These are phyloP conservation scores for Proisotoma minuta DNA, from an alignment of 2,888 invertebrate genomes.

Conservation along the genomic window DNA sequence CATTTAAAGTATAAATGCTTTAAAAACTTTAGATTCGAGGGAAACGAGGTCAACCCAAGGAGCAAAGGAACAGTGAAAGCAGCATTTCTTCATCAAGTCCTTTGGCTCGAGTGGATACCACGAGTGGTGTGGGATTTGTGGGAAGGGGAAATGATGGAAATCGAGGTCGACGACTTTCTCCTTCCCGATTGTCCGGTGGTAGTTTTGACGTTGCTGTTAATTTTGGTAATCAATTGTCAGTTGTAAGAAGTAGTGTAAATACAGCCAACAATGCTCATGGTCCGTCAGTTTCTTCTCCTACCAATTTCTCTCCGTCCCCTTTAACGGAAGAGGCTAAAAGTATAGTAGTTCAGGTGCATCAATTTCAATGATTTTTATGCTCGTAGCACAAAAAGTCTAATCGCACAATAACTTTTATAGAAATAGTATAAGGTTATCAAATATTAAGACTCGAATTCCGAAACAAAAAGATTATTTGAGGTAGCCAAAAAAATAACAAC, in stretches of 20 bases:
- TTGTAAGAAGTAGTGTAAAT: conserved; percentile 33
- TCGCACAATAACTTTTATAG: no score
- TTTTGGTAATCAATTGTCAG: conserved; percentile 44
- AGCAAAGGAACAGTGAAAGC: conserved; percentile 38
- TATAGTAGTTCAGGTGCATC: conserved; percentile 45
- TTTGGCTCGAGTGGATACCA: conserved; percentile 36
- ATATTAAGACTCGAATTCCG: no score
- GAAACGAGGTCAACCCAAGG: conserved; percentile 17
- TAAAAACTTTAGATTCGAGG: conserved; percentile 18
- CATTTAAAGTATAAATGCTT: not conserved
- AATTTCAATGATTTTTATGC: conserved; percentile 38
- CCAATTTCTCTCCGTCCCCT: conserved; percentile 46
- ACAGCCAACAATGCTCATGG: conserved; percentile 32
- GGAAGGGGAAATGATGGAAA: conserved; percentile 3
- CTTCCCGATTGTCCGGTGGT: conserved; percentile 46
- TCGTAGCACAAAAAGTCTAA: no score
- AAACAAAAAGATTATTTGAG: no score
- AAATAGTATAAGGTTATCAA: no score
- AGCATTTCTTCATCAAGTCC: conserved; percentile 40
- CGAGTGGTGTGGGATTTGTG: conserved; percentile 18
- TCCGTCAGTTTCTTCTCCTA: conserved; percentile 39
- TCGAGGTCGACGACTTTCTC: conserved; percentile 40
- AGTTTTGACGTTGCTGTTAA: conserved; percentile 46
- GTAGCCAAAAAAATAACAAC: no score
- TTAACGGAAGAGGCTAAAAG: conserved; percentile 36